Base-by-base conservation (phyloP, 2,888 invertebrate genomes). In the Chalcis sispes region DNA sequence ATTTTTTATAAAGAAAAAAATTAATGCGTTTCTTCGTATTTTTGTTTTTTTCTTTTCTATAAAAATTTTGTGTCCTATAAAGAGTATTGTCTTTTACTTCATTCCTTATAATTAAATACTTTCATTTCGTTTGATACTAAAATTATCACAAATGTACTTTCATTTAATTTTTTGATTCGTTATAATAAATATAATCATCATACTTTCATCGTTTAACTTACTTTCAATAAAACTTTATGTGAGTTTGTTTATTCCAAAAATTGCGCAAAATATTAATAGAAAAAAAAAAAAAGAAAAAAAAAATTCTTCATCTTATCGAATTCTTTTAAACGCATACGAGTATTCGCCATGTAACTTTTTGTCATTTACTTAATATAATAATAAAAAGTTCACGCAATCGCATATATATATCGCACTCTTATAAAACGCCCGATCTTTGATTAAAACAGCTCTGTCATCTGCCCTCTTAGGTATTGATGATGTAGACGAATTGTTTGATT, bases 381-480 rank as follows among this genome's bases (percentile, higher is more conserved):
- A n/a, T n/a, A n/a, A n/a, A n/a, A n/a, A n/a, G n/a, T 69, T 36
- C 25, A 20, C 18, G 40, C 23, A 20, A 52, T 46, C 27, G 56
- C 59, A 59, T 46, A n/a, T n/a, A n/a, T 29, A 15, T n/a, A 58
- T n/a, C 36, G 32, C 42, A 46, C 46, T 54, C 8, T 20, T 54
- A n/a, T 15, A 52, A 7, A 36, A n/a, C 25, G 2, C 10, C 5
- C 40, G n/a, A 48, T 3, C 42, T 29, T 25, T 62, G 10, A 27
- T 36, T 27, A 20, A 52, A 69, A 64, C 65, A 81, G 79, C 79
- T 74, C 79, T 70, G 77, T 75, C 71, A 75, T 62, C 81, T 80
- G 81, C 78, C 77, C 81, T 81, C 81, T 82, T 84, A 84, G 83
- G 83, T 80, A 82, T 81, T 58, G 20, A 48, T 18, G 29, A 29